These are phyloP conservation scores for Pogonognathellus flavescens DNA, from an alignment of 1,140 invertebrate genomes.

Conservation along the genomic window DNA sequence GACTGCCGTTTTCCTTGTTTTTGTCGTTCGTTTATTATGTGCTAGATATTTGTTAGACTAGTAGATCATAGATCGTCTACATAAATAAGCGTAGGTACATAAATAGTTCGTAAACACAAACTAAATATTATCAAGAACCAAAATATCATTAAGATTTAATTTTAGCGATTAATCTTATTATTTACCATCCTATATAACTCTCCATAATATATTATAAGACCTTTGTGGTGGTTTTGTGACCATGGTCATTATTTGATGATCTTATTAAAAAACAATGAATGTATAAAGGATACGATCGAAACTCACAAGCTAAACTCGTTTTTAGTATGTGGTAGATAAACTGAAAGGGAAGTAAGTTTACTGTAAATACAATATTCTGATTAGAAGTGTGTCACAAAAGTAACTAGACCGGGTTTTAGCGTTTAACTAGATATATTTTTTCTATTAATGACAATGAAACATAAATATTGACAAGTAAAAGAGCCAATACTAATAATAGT, in stretches of 20 bases:
- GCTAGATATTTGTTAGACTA: conserved; percentile 20
- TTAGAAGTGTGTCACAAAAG: neutral
- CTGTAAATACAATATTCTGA: conserved; percentile 38
- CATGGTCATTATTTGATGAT: conserved; percentile 18
- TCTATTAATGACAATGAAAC: too few species aligned
- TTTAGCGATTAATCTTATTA: conserved; percentile 40
- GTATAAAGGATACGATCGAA: conserved; percentile 12
- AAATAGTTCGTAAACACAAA: conserved; percentile 17
- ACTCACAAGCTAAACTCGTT: neutral
- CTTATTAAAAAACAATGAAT: conserved; percentile 12
- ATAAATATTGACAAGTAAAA: too few species aligned
- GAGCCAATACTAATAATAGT: too few species aligned
- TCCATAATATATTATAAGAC: conserved; percentile 28
- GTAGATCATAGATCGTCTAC: neutral
- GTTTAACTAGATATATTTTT: too few species aligned
- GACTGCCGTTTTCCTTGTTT: conserved; percentile 37
- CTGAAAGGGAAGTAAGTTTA: conserved; percentile 14
- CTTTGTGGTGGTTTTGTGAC: conserved; percentile 47
- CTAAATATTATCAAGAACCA: conserved; percentile 24
- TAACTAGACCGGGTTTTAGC: too few species aligned
- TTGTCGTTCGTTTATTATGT: conserved; percentile 30
- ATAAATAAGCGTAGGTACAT: neutral
- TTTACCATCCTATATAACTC: neutral
- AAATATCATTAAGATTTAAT: conserved; percentile 26
- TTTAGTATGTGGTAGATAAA: neutral